Evolutionary conservation across 2,113 vertebrate genomes (phyloP), one percentile per base, ranked within the genome.

Genomic region (Gulo gulo): DNA sequence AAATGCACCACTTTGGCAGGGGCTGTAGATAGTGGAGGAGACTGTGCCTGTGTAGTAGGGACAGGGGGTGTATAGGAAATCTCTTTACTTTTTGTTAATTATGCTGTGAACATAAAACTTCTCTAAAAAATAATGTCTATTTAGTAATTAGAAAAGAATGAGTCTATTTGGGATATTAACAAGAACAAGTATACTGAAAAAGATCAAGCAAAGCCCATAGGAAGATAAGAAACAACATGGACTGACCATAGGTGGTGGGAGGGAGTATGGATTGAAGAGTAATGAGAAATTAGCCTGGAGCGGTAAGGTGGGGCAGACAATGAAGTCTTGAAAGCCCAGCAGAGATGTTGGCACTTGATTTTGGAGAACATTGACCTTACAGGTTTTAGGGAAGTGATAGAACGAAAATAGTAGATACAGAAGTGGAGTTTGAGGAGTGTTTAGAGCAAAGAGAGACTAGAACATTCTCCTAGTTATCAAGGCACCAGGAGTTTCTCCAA

Each of bases 81-180:
- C 85, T 95, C 34, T 71, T 9, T 80, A 55, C 14, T 92, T 94
- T 81, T 42, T 97, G 59, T 85, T 55, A 71, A 23, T 96, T 96
- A 81, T 88, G n/a, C 73, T 89, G 15, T 81, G 47, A 92, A 8
- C 42, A 74, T 88, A 74, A 94, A 92, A 69, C 5, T 45, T 31
- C 8, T 85, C n/a, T 88, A 50, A 85, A 91, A 96, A 93, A 82
- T 65, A 47, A 61, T 78, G 47, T 67, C 24, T 45, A 15, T 86
- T 86, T 39, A 87, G 88, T 45, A 79, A 79, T n/a, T 31, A 34
- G 61, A 52, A 69, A 57, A 1, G 45, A 31, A 83, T 63, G 52
- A 94, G 52, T 20, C 47, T 78, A 73, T 59, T 65, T 83, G 59
- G 52, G 36, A 79, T 82, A 79, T 42, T 89, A 65, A 82, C n/a